Evolutionary conservation across 2,888 invertebrate species (phyloP).

Genomic region (Quadroppia sp.): DNA sequence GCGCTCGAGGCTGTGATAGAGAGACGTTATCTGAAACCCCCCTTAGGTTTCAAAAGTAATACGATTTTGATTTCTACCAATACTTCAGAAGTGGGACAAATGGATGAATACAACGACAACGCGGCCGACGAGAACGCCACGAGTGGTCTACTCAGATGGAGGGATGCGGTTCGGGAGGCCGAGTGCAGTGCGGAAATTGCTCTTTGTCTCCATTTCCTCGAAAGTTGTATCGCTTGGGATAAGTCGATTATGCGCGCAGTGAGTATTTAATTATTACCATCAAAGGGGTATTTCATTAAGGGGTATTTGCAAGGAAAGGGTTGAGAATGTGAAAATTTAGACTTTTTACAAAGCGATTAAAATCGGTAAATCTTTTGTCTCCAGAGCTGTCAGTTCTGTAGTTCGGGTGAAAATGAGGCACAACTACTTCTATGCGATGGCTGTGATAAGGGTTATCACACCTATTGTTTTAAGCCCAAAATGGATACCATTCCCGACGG

Average conservation of each 20-base stretch:
- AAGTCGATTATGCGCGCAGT: constrained; percentile 99
- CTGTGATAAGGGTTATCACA: constrained; percentile 97
- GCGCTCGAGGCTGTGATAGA: constrained; percentile 86
- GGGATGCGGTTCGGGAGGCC: constrained; percentile 77
- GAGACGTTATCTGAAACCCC: constrained; percentile 59
- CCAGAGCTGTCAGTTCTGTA: constrained; percentile 96
- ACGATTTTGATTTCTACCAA: constrained; percentile 35
- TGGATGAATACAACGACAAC: constrained; percentile 44
- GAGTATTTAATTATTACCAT: constrained; percentile 58
- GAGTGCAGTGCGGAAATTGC: constrained; percentile 84
- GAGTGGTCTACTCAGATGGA: constrained; percentile 69
- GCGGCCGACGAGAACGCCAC: constrained; percentile 45
- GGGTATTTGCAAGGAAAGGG: too few relatives aligned
- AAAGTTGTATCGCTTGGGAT: constrained; percentile 92
- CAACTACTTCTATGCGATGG: constrained; percentile 91
- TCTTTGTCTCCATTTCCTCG: constrained; percentile 81
- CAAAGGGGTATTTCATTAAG: too few relatives aligned
- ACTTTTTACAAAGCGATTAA: background rate
- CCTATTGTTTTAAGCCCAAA: constrained; percentile 94
- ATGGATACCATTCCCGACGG: constrained; percentile 96
- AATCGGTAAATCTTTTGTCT: background rate
- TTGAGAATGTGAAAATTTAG: too few relatives aligned
- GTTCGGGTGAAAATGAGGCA: constrained; percentile 92
- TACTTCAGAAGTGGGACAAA: constrained; percentile 27
- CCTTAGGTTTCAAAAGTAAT: constrained; percentile 46